These are phyloP conservation scores for Onthophagus sagittarius DNA, from an alignment of 2,888 invertebrate species.

Conservation along the genomic window DNA sequence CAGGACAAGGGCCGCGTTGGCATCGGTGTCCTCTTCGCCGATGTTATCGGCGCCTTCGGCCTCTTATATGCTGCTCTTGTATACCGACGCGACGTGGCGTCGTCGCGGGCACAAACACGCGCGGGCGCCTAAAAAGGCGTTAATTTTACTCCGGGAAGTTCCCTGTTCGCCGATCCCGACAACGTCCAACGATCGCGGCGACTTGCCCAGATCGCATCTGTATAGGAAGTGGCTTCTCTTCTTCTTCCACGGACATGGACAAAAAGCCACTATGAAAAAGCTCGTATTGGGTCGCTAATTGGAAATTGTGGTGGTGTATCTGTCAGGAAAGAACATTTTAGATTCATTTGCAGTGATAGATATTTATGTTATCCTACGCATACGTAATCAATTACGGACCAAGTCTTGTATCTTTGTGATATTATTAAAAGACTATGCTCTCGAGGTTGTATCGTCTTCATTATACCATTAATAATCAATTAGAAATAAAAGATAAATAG, in stretches of 20 bases:
- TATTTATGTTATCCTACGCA: too few relatives aligned
- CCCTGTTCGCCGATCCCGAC: neutral
- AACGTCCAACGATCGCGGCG: neutral
- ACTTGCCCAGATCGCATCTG: neutral
- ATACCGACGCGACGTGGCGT: constrained; percentile 6
- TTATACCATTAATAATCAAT: neutral
- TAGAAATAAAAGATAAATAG: neutral
- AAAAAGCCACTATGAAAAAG: neutral
- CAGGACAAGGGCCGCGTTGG: constrained; percentile 3
- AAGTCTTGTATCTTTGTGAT: too few relatives aligned
- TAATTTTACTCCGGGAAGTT: constrained; percentile 4
- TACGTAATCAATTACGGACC: too few relatives aligned
- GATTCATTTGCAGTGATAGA: too few relatives aligned
- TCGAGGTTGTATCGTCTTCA: neutral
- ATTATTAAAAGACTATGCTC: neutral
- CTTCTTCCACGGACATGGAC: neutral
- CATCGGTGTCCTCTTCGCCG: constrained; percentile 5
- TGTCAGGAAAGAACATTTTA: neutral
- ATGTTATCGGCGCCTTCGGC: constrained; percentile 5
- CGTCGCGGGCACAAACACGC: neutral
- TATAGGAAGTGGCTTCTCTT: neutral
- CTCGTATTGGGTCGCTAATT: neutral
- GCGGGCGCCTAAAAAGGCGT: constrained; percentile 1
- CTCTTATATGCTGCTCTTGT: constrained; percentile 6
- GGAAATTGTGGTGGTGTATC: neutral